phyloP scores from a whole-genome alignment of 2,888 invertebrate species.

The Taphrorychus bicolor region DNA sequence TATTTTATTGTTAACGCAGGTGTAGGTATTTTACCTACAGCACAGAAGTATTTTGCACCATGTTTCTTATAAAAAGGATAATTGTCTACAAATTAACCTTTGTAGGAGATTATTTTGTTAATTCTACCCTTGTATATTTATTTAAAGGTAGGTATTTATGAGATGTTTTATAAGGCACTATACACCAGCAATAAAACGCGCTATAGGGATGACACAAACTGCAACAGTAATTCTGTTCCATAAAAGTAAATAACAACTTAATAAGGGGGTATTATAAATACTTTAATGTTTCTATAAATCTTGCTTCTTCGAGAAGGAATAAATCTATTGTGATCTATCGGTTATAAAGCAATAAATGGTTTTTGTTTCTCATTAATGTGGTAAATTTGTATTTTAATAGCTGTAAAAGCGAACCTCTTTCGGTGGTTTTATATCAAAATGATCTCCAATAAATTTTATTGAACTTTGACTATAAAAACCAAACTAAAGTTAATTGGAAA shows the following conservation, averaged over 20 bases:
- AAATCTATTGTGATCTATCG: constrained; percentile 32
- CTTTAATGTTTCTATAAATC: constrained; percentile 35
- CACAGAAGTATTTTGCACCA: not conserved
- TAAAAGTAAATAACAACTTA: constrained; percentile 40
- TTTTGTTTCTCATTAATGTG: constrained; percentile 12
- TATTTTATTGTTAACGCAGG: not conserved
- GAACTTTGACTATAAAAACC: not conserved
- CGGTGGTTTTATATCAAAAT: constrained; percentile 1
- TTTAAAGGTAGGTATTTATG: not conserved
- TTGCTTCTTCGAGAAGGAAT: constrained; percentile 25
- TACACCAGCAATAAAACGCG: not conserved
- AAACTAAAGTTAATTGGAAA: not conserved
- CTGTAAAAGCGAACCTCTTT: not conserved
- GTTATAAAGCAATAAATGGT: constrained; percentile 36
- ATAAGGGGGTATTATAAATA: constrained; percentile 39
- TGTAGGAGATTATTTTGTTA: not conserved
- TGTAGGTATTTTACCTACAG: not conserved
- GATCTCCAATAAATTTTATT: not conserved
- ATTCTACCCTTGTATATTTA: not conserved
- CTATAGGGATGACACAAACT: not conserved
- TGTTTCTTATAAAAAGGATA: no score
- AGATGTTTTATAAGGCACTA: not conserved
- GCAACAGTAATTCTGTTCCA: constrained; percentile 33
- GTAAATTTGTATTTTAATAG: constrained; percentile 19
- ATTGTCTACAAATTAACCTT: no score